Evolutionary conservation across 2,888 invertebrate species (phyloP).

Genomic region (Lithophane leautieri): DNA sequence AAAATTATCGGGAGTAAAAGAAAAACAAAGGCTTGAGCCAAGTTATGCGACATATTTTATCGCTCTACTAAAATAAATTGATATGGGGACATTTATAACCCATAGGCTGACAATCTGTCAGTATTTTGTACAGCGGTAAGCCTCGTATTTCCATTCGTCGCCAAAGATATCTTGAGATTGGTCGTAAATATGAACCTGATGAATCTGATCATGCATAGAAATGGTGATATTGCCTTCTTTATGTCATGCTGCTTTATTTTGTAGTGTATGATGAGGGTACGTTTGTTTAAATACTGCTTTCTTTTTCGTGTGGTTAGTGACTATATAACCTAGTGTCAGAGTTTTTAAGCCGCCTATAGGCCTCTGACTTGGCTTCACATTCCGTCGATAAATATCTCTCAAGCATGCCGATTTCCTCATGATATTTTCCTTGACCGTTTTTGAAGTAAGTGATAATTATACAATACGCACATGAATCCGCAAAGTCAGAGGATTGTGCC

Average conservation of each 20-base stretch:
- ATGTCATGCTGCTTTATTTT: background rate
- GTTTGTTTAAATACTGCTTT: too few relatives aligned
- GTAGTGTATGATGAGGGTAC: too few relatives aligned
- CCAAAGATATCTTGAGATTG: conserved; percentile 33
- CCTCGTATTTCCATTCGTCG: conserved; percentile 20
- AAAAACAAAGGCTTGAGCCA: conserved; percentile 20
- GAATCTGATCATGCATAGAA: conserved; percentile 8
- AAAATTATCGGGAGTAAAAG: conserved; percentile 40
- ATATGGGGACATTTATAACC: conserved; percentile 44
- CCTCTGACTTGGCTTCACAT: too few relatives aligned
- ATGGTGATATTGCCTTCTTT: conserved; percentile 19
- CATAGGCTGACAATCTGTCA: conserved; percentile 54
- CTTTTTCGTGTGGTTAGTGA: too few relatives aligned
- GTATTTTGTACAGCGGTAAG: conserved; percentile 29
- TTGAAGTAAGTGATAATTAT: too few relatives aligned
- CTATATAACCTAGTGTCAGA: too few relatives aligned
- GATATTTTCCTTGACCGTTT: too few relatives aligned
- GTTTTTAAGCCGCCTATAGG: too few relatives aligned
- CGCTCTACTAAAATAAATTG: conserved; percentile 48
- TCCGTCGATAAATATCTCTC: too few relatives aligned
- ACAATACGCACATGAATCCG: too few relatives aligned
- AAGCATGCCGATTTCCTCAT: too few relatives aligned
- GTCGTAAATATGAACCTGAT: conserved; percentile 23
- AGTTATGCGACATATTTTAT: conserved; percentile 41
- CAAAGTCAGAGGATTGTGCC: too few relatives aligned